Conservation (phyloP, 2,113 vertebrate species). For the Oncorhynchus keta region DNA sequence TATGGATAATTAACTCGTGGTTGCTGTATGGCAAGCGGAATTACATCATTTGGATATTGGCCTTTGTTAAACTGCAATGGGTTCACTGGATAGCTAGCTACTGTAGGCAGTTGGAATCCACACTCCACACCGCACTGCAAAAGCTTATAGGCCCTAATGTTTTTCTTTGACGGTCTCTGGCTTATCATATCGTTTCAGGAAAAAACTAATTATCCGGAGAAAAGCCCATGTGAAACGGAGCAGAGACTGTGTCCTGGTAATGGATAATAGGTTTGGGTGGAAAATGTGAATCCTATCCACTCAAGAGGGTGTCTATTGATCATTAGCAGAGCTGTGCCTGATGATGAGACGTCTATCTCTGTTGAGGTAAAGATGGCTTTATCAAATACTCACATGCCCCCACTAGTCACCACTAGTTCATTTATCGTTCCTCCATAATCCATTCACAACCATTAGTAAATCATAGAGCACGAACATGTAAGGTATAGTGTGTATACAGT, state of each 20-base stretch:
- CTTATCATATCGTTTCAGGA: too few species aligned
- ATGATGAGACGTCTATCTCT: not conserved
- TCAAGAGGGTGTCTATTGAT: too few species aligned
- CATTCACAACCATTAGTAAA: constrained; percentile 59
- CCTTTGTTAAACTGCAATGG: not conserved
- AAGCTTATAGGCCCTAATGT: too few species aligned
- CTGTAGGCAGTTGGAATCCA: not conserved
- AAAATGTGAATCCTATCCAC: too few species aligned
- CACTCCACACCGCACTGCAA: too few species aligned
- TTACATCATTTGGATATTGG: not conserved
- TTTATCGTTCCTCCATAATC: constrained; percentile 50
- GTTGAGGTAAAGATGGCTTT: constrained; percentile 49
- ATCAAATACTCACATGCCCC: constrained; percentile 51
- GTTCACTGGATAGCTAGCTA: not conserved
- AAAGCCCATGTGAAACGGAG: too few species aligned
- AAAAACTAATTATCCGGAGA: too few species aligned
- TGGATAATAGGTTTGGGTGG: too few species aligned
- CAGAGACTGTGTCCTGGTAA: too few species aligned
- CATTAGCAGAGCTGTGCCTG: too few species aligned
- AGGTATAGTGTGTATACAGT: constrained; percentile 3
- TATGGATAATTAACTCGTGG: not conserved
- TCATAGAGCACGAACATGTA: constrained; percentile 46
- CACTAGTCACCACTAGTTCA: constrained; percentile 22
- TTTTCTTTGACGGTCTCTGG: too few species aligned
- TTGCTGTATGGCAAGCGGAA: not conserved